Base-by-base conservation (phyloP, 2,797 vertebrate species). In the Phylloscopus collybita region DNA sequence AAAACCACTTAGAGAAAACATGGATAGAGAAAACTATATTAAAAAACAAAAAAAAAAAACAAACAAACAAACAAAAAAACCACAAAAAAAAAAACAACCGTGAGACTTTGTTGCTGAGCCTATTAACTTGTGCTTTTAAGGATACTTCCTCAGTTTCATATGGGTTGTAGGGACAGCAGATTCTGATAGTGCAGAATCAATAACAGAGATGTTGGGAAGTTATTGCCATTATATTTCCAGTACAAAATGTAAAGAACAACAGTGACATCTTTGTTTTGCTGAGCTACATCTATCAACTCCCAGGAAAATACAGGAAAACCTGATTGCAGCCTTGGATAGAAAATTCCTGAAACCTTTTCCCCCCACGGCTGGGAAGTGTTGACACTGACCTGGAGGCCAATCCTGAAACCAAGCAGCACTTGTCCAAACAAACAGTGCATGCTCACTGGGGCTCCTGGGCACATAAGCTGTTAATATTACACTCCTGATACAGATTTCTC, bases 341-440 rank as follows among this genome's bases (percentile, higher is more conserved):
- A 96, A 90, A 93, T 86, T 95, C 88, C 90, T 85, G 49, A 75
- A 94, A 80, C 32, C 12, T 86, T 88, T 93, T 86, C 89, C n/a
- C 42, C 50, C 70, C n/a, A 0, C 2, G 36, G 72, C 69, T 86
- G 87, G 26, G 42, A 89, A 87, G 73, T 79, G 79, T 70, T 95
- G 92, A 95, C 51, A 73, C 42, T 96, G 97, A 97, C 96, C 97
- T 71, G 44, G 60, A 22, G 86, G 66, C 71, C 78, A 95, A 67
- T 57, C 94, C 91, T 93, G 92, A 96, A 92, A 95, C 88, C 91
- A 80, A 96, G 96, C 70, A 97, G 93, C 95, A 97, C 88, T 97
- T 97, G 96, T 97, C 74, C 76, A 97, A 98, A 97, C 96, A 98
- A 93, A 94, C 67, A 92, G 40, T 61, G 86, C 64, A 67, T 22